Base-by-base conservation (phyloP, 2,797 vertebrate genomes). In the Bucorvus abyssinicus region DNA sequence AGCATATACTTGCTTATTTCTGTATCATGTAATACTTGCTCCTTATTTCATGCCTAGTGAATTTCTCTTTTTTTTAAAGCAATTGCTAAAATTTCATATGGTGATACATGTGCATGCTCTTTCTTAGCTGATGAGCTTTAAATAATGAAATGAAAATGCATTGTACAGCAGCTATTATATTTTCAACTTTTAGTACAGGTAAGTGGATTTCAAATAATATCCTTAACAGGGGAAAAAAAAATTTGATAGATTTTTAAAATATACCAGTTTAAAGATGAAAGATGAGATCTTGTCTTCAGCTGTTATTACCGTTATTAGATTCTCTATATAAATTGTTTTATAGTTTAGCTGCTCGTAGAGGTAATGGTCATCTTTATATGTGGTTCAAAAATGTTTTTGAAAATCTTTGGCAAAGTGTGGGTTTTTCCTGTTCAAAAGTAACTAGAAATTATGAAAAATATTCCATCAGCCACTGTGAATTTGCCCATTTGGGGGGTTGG, bases 61-160 rank as follows among this genome's bases (percentile, higher is more conserved):
- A 42, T 85, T 85, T 70, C 1, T 57, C 30, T 95, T 92, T 78
- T 95, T 94, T 87, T 19, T 49, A 49, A 34, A 94, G 77, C 55
- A 84, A 29, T 95, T 70, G 76, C 94, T 97, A 84, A 83, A 90
- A 78, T 9, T 77, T 89, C 55, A 76, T 86, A 94, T 91, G 74
- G 52, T 82, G 93, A 79, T 96, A 98, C 97, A 98, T 97, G 97
- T 97, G 97, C 97, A 97, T 98, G 97, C 79, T 96, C 42, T 81
- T 93, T 95, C 87, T 88, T 95, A 90, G 88, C 74, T 94, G 63
- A 84, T 79, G 61, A 80, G 30, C 77, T 97, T 95, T 57, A 92
- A 93, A 82, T 77, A 88, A 52, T 94, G 67, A 94, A 90, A 82
- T 80, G 64, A 92, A 84, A 92, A 94, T 80, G 40, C 30, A 49